Evolutionary conservation across 2,888 invertebrate genomes (phyloP), one percentile per base, ranked within the genome.

Genomic region (Suillia variegata): DNA sequence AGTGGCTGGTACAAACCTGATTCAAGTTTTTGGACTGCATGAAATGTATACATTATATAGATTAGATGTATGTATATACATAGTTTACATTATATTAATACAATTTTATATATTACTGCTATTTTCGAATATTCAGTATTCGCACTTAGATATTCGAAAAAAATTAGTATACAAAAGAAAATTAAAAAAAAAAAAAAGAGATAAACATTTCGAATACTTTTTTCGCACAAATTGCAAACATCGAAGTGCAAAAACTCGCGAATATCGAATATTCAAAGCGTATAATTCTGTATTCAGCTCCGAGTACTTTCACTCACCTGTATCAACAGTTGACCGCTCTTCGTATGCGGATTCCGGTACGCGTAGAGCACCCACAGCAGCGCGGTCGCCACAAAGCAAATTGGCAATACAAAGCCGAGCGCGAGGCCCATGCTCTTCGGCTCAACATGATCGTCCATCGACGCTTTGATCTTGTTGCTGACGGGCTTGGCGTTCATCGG

Each of bases 261-360:
- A n/a, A n/a, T n/a, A n/a, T n/a, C n/a, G n/a, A n/a, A n/a, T n/a
- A n/a, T n/a, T n/a, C n/a, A n/a, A n/a, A n/a, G n/a, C n/a, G n/a
- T n/a, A 47, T 20, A 17, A 17, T 42, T 42, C 18, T 2, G 5
- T n/a, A 1, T 51, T 24, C 31, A 31, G 10, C 12, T 26, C 18
- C 17, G 17, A 21, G 80, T n/a, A n/a, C n/a, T n/a, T n/a, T n/a
- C n/a, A n/a, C 85, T 85, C 83, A 97, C 97, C 89, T 94, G 93
- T 76, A 99, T 98, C 56, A 99, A 87, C 76, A 98, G 87, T 83
- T 98, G 96, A 63, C 99, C 99, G 69, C 96, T 96, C 54, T 93
- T 88, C 5, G 96, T 93, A 78, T 96, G 96, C 1, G 98, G 98
- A 84, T 97, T 94, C 78, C 93, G 90, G 84, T 98, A 99, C 3